These are phyloP conservation scores for Chamaetylas fuelleborni DNA, from an alignment of 2,113 vertebrate species.

Conservation along the genomic window DNA sequence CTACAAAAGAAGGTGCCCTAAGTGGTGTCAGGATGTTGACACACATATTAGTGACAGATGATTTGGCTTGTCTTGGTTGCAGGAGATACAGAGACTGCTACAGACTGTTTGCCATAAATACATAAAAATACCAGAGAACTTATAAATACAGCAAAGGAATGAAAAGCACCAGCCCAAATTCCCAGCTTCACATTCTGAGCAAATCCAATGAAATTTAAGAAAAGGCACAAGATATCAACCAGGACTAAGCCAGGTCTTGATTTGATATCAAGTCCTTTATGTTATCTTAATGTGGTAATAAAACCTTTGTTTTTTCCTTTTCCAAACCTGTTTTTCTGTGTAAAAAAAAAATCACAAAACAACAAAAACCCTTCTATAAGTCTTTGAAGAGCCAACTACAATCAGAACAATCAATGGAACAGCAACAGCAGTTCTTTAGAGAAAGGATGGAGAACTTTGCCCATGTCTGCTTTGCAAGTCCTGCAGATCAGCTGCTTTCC, in stretches of 20 bases:
- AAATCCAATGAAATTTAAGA: not conserved
- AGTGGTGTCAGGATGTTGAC: not conserved
- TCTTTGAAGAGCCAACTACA: not conserved
- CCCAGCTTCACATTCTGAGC: not conserved
- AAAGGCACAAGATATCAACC: not conserved
- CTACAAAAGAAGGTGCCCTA: not conserved
- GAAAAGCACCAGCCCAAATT: not conserved
- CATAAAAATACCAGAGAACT: constrained; percentile 15
- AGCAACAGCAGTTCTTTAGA: not conserved
- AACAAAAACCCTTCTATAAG: not conserved
- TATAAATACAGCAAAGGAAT: not conserved
- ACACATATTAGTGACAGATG: not conserved
- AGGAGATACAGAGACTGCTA: not conserved
- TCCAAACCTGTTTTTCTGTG: not conserved
- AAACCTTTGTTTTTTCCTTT: not conserved
- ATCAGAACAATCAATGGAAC: not conserved
- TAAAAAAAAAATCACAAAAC: too few relatives aligned
- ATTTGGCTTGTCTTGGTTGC: not conserved
- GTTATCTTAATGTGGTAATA: not conserved
- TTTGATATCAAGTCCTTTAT: not conserved
- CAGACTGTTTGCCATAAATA: not conserved
- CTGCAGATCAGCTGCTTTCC: not conserved
- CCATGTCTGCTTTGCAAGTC: not conserved
- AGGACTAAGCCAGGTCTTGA: not conserved
- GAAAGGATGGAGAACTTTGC: not conserved